Evolutionary conservation across 2,888 invertebrate genomes (phyloP), one percentile per base, ranked within the genome.

Genomic region (Hydraecia micacea): DNA sequence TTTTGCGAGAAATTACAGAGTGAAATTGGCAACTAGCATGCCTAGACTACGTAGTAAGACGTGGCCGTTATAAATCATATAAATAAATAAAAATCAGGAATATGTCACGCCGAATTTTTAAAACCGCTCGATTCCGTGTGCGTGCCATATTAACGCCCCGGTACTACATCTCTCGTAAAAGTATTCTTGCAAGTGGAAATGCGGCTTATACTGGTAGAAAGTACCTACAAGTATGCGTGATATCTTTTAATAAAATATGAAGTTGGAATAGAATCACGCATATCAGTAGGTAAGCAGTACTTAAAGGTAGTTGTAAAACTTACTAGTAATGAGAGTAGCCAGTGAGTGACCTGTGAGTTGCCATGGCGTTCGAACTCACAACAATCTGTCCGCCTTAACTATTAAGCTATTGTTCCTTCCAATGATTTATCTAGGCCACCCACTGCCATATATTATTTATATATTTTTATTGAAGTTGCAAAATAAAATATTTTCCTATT

Each of bases 401-500:
- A 28, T 42, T 75, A 42, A 32, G 21, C n/a, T 55, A 15, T 49
- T 76, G n/a, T 58, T 69, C 39, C 46, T 49, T 52, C 9, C 9
- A 49, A 42, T 58, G 46, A 66, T 49, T 39, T 79, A 66, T 62
- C 18, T 32, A 66, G 42, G 42, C 15, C 39, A 68, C 6, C 52
- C 36, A 69, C 36, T 63, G 52, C 60, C 52, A 28, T 80, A 46
- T 49, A 32, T 49, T 42, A 42, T 42, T n/a, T 55, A 63, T 65
- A 55, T 28, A 46, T 18, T 42, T 65, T 63, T 28, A 67, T 9
- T 67, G 15, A 74, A 73, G 55, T 73, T 68, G 1, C 25, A 55
- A n/a, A 82, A 83, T 83, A 78, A 74, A 78, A 52, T 71, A 49
- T 58, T 28, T 63, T 58, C 3, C 28, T 67, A 25, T 60, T 2